A percentile compares a stretch with the other conserved stretches of the same genome.
Evolutionary conservation across 2,888 invertebrate genomes (phyloP).

Genomic region (Ochropacha duplaris): DNA sequence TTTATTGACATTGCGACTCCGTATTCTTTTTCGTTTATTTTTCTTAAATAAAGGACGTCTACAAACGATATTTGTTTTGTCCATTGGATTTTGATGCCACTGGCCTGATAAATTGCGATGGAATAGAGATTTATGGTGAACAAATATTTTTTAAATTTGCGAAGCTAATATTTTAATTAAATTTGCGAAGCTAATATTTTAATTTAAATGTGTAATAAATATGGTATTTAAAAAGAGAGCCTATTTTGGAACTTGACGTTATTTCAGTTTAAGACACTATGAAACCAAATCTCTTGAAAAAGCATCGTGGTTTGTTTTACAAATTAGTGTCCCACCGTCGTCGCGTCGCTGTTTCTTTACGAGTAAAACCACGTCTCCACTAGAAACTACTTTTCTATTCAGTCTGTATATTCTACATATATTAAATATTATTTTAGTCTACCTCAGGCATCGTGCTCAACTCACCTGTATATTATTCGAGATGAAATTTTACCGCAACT

Average conservation of each 20-base stretch:
- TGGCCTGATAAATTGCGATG: not conserved
- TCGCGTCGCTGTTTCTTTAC: not conserved
- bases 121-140: no score
- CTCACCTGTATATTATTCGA: constrained; percentile 8
- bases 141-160: no score
- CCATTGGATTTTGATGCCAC: not conserved
- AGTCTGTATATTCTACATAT: not conserved
- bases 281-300: no score
- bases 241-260: no score
- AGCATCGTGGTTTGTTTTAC: not conserved
- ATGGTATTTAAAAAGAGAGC: no score
- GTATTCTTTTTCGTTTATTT: constrained; percentile 2
- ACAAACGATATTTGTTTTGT: not conserved
- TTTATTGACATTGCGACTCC: not conserved
- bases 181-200: no score
- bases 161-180: no score
- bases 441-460: constrained; percentile 10
- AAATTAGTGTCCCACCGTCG: not conserved
- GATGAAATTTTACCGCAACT: constrained; percentile 19
- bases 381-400: not conserved
- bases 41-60: not conserved
- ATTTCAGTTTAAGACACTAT: no score
- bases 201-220: no score
- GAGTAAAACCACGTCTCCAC: not conserved
- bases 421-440: constrained; percentile 13